Conservation (phyloP, 2,113 vertebrate genomes). For the Pardalotus punctatus region DNA sequence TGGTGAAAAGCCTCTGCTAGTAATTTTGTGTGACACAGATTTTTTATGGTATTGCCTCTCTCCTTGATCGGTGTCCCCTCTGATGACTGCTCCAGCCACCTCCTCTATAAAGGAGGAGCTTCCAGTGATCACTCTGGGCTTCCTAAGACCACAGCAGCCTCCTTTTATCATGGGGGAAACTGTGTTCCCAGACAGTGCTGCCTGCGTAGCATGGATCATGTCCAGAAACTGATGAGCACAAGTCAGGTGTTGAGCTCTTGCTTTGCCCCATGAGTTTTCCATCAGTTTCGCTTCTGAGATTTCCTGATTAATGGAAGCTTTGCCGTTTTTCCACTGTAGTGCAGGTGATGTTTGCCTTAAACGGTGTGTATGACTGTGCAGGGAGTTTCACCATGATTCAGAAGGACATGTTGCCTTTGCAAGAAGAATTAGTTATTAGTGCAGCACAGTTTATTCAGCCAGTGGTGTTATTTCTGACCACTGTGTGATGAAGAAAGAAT, state of each 20-base stretch:
- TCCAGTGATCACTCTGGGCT: background rate
- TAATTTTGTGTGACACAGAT: background rate
- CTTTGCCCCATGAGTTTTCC: conserved; percentile 50
- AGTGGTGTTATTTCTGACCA: conserved; percentile 35
- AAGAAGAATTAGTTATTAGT: conserved; percentile 53
- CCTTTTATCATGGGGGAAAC: background rate
- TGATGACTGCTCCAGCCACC: background rate
- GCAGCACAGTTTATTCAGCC: background rate
- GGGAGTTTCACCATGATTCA: conserved; percentile 47
- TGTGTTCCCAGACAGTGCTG: background rate
- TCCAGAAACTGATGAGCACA: conserved; percentile 33
- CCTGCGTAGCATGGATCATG: background rate
- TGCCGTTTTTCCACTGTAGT: background rate
- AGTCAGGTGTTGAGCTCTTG: conserved; percentile 40
- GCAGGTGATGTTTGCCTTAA: conserved; percentile 53
- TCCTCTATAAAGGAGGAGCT: conserved; percentile 5
- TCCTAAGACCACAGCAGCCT: background rate
- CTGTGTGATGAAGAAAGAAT: conserved; percentile 7
- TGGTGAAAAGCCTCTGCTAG: background rate
- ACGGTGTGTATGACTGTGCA: conserved; percentile 31
- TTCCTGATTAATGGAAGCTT: conserved; percentile 54
- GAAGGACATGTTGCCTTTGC: conserved; percentile 64
- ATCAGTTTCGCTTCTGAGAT: conserved; percentile 48
- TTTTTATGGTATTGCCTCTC: background rate
- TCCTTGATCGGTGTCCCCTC: conserved; percentile 15